Conservation (phyloP, 2,113 vertebrate species). For the Conger conger region DNA sequence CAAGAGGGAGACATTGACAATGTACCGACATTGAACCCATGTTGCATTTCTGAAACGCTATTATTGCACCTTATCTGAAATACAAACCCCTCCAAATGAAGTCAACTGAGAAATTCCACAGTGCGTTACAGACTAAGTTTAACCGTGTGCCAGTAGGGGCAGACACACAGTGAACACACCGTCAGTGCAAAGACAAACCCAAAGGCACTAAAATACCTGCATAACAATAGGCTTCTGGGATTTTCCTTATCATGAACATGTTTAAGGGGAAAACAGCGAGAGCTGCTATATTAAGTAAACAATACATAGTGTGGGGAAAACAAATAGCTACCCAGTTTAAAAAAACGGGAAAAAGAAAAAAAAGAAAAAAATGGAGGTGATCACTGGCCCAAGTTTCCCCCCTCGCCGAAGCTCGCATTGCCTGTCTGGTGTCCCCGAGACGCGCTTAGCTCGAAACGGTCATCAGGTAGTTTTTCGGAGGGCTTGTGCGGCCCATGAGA, state of each 20-base stretch:
- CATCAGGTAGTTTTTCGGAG: conserved; percentile 81
- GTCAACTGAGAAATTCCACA: neutral
- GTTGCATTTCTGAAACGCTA: neutral
- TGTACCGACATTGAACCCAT: neutral
- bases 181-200: neutral
- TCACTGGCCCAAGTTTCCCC: neutral
- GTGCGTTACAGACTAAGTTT: neutral
- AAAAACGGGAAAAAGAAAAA: neutral
- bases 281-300: neutral
- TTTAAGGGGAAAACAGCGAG: neutral
- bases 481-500: conserved; percentile 69
- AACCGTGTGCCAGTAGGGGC: neutral
- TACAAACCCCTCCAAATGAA: neutral
- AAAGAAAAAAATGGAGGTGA: neutral
- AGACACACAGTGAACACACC: neutral
- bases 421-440: neutral
- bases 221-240: neutral
- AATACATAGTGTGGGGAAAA: neutral
- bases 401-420: neutral
- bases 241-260: neutral
- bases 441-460: conserved; percentile 75
- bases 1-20: neutral
- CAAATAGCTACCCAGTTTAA: neutral
- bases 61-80: neutral
- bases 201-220: neutral